phyloP scores from a whole-genome alignment of 2,888 invertebrate species.

The Nesidiocoris tenuis region DNA sequence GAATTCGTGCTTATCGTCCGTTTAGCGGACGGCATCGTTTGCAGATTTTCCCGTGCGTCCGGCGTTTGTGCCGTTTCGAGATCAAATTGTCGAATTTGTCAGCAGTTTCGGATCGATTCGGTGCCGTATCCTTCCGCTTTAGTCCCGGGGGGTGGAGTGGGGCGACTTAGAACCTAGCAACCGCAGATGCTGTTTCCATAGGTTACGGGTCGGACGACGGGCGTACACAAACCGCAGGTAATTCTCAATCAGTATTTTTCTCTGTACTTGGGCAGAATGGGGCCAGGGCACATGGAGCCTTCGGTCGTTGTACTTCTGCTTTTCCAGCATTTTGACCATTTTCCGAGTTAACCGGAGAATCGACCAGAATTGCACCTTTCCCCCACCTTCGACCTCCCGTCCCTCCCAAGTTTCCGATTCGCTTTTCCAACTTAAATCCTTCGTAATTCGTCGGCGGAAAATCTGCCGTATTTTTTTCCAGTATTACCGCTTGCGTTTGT shows the following conservation, averaged over 20 bases:
- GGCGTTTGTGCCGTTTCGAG: not conserved
- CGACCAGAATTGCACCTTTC: not conserved
- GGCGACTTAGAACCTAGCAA: constrained; percentile 49
- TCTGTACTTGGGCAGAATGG: not conserved
- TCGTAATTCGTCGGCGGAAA: not conserved
- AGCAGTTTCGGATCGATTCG: not conserved
- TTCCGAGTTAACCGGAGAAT: not conserved
- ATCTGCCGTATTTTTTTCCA: not conserved
- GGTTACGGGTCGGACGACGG: constrained; percentile 38
- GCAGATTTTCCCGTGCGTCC: too few species aligned
- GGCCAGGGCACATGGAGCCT: not conserved
- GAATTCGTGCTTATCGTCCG: too few species aligned
- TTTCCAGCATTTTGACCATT: not conserved
- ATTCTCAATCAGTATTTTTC: constrained; percentile 38
- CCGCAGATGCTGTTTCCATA: constrained; percentile 52
- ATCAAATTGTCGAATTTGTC: too few species aligned
- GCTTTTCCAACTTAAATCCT: not conserved
- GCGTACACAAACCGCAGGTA: constrained; percentile 33
- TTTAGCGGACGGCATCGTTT: too few species aligned
- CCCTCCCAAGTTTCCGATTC: constrained; percentile 11
- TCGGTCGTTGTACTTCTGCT: not conserved
- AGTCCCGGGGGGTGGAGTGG: constrained; percentile 5
- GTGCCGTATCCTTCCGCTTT: constrained; percentile 18
- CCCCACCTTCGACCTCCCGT: not conserved
- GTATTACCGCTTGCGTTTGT: too few species aligned